phyloP scores from a whole-genome alignment of 1,140 invertebrate species.

The Meteorus sp. region DNA sequence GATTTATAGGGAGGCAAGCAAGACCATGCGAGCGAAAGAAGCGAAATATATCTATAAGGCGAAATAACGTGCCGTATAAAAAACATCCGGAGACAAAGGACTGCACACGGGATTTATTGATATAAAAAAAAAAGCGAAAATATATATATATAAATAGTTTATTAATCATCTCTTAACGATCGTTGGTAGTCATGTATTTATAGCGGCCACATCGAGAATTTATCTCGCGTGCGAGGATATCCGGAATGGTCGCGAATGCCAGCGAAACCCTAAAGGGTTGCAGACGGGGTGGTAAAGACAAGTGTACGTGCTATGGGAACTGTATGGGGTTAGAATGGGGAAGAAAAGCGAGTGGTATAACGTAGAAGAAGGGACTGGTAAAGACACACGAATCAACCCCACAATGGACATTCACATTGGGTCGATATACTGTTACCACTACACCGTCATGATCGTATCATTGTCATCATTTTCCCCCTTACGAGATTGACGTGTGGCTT shows the following conservation, averaged over 20 bases:
- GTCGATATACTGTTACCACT: no score
- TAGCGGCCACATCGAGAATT: neutral
- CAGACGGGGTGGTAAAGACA: constrained; percentile 29
- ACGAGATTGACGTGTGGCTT: no score
- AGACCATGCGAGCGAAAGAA: constrained; percentile 13
- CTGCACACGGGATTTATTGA: neutral
- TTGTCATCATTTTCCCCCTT: no score
- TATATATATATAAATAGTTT: neutral
- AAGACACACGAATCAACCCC: constrained; percentile 34
- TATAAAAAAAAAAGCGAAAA: constrained; percentile 3
- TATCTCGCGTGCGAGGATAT: constrained; percentile 10
- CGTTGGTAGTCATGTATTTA: neutral
- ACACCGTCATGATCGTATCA: no score
- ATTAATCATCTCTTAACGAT: neutral
- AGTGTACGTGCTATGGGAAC: constrained; percentile 26
- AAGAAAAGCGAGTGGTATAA: constrained; percentile 17
- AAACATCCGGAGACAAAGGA: constrained; percentile 1
- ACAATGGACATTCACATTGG: constrained; percentile 28
- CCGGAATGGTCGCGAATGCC: constrained; percentile 9
- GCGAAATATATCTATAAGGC: constrained; percentile 5
- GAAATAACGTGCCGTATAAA: neutral
- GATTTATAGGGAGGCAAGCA: constrained; percentile 55
- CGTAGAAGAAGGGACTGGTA: constrained; percentile 36
- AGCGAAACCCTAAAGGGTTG: constrained; percentile 39
- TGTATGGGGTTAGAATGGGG: constrained; percentile 26